Evolutionary conservation across 2,113 vertebrate genomes (phyloP).

Genomic region (Campylomormyrus tamandua): DNA sequence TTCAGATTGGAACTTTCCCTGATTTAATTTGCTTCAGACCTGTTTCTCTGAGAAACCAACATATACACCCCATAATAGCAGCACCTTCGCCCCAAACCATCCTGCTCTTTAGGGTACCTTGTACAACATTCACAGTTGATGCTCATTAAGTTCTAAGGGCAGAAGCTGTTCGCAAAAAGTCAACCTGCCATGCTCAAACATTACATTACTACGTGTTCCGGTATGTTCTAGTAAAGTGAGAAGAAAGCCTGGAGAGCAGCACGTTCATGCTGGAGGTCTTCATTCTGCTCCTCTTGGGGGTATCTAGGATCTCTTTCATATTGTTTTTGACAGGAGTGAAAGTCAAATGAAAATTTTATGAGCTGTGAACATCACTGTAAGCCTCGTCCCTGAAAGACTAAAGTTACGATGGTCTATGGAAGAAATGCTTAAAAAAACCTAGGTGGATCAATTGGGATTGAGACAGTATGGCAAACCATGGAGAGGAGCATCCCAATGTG

Average conservation of each 20-base stretch:
- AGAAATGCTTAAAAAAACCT: background rate
- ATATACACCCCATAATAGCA: background rate
- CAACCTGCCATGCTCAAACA: background rate
- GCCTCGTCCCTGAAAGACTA: background rate
- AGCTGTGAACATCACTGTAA: background rate
- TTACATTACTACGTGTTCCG: background rate
- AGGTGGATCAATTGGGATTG: background rate
- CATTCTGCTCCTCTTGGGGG: background rate
- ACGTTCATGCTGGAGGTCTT: background rate
- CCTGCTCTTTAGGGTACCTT: background rate
- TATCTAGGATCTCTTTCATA: background rate
- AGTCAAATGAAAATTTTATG: slow-evolving; percentile 9
- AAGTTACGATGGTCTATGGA: too few relatives aligned
- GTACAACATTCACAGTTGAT: background rate
- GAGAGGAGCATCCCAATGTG: background rate
- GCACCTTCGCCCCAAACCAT: background rate
- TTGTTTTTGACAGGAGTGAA: slow-evolving; percentile 6
- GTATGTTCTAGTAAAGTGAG: background rate
- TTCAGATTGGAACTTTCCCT: background rate
- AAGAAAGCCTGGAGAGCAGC: background rate
- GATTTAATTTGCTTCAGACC: background rate
- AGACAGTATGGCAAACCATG: background rate
- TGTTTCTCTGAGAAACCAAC: background rate
- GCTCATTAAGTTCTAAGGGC: background rate
- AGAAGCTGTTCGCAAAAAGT: background rate